Conservation (phyloP, 2,797 vertebrate species). For the Microtus californicus region DNA sequence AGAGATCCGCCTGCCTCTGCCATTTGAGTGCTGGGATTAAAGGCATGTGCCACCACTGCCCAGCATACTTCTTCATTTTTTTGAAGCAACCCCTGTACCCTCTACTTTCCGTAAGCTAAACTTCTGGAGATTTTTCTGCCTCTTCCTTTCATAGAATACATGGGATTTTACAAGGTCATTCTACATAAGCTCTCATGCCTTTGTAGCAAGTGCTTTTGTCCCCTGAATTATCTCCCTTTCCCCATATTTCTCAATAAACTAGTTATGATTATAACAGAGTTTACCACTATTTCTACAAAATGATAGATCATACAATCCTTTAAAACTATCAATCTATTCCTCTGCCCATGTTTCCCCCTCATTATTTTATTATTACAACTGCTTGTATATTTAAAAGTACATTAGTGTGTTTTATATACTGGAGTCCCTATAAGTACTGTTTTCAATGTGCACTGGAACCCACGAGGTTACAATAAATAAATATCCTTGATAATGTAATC, state of each 20-base stretch:
- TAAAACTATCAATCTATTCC: not conserved
- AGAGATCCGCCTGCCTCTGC: no score
- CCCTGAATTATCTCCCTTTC: not conserved
- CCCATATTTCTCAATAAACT: not conserved
- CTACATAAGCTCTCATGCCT: not conserved
- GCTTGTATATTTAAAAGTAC: not conserved
- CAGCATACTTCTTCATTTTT: no score
- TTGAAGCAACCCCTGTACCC: not conserved
- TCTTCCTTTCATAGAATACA: not conserved
- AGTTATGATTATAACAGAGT: not conserved
- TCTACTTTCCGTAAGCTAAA: no score
- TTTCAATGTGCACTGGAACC: slow-evolving; percentile 40
- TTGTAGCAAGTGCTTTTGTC: not conserved
- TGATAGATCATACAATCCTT: not conserved
- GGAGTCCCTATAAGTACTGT: not conserved
- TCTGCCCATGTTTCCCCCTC: not conserved
- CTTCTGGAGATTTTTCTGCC: not conserved
- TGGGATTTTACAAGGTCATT: not conserved
- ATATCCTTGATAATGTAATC: not conserved
- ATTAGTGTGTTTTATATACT: not conserved
- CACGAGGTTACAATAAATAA: slow-evolving; percentile 44
- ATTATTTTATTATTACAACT: not conserved
- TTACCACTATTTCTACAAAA: slow-evolving; percentile 18
- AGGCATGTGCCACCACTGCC: no score
- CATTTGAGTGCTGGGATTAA: no score